A percentile compares a stretch with the other conserved stretches of the same genome.
phyloP scores from a whole-genome alignment of 2,888 invertebrate species.

The Andrena flavipes region DNA sequence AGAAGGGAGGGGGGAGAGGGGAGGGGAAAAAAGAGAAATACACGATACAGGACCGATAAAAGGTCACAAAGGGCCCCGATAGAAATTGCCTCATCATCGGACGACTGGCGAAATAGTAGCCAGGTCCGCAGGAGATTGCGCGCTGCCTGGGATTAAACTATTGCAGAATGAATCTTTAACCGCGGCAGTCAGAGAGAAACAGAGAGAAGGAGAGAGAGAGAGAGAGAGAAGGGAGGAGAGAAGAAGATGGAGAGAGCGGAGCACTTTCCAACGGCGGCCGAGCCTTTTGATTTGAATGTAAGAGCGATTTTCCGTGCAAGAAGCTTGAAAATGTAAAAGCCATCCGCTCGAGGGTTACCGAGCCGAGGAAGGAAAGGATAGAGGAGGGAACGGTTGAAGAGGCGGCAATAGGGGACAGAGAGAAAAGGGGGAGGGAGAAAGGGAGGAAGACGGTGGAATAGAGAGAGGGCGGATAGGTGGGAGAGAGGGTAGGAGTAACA shows the following conservation, averaged over 20 bases:
- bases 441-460: constrained; percentile 19
- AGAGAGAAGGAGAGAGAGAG: neutral
- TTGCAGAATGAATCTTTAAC: constrained; percentile 65
- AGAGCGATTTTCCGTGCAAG: constrained; percentile 77
- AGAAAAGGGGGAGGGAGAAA: constrained; percentile 5
- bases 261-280: constrained; percentile 55
- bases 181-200: constrained; percentile 27
- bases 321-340: constrained; percentile 74
- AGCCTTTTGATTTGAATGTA: constrained; percentile 76
- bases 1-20: neutral
- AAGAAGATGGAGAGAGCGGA: constrained; percentile 21
- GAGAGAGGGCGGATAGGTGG: constrained; percentile 43
- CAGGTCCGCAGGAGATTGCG: constrained; percentile 32
- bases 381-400: constrained; percentile 10
- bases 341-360: constrained; percentile 60
- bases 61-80: constrained; percentile 49
- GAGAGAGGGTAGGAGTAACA: constrained; percentile 60
- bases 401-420: neutral
- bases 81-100: constrained; percentile 55
- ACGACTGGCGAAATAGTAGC: constrained; percentile 44
- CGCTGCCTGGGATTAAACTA: constrained; percentile 61
- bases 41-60: constrained; percentile 35
- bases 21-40: constrained; percentile 10
- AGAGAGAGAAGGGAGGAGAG: neutral
- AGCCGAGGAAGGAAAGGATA: constrained; percentile 31